These are phyloP conservation scores for Phoebastria nigripes DNA, from an alignment of 2,797 vertebrate genomes.

Conservation along the genomic window DNA sequence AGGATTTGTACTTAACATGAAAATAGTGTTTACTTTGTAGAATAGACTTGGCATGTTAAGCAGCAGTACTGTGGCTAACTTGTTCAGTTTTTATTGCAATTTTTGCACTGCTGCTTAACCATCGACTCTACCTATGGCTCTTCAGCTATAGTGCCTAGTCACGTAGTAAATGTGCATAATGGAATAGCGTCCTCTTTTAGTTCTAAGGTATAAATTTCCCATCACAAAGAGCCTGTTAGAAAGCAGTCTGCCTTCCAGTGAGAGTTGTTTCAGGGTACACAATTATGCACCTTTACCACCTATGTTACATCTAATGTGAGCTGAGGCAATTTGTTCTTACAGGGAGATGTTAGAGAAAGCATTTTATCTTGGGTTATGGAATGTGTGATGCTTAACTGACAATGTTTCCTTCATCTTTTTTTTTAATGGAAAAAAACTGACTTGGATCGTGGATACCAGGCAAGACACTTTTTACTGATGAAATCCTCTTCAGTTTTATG, in stretches of 20 bases:
- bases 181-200: neutral
- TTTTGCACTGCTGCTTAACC: neutral
- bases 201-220: neutral
- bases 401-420: neutral
- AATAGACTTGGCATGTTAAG: neutral
- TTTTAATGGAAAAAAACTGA: neutral
- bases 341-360: neutral
- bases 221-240: neutral
- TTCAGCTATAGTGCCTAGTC: neutral
- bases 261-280: neutral
- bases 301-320: neutral
- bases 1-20: conserved; percentile 4
- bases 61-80: neutral
- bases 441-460: neutral
- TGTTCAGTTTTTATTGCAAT: neutral
- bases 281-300: neutral
- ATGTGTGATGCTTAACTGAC: neutral
- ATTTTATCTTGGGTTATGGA: neutral
- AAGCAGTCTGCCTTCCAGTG: neutral
- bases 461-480: neutral
- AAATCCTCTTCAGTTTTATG: neutral
- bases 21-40: neutral
- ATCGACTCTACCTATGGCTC: neutral
- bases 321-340: neutral
- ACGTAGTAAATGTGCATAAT: neutral